Evolutionary conservation across 2,888 invertebrate genomes (phyloP).

Genomic region (Arctia plantaginis): DNA sequence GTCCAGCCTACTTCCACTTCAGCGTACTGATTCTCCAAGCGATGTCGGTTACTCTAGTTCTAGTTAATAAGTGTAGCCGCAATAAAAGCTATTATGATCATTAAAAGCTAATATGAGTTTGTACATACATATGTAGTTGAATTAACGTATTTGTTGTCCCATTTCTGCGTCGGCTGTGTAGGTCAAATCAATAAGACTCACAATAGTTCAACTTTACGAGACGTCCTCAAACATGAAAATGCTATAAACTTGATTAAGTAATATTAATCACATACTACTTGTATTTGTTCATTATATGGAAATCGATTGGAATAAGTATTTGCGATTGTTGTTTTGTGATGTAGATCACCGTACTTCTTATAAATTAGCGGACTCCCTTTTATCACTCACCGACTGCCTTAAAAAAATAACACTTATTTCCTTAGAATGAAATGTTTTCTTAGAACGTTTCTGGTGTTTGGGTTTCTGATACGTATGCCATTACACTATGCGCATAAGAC

Average conservation of each 20-base stretch:
- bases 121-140: not conserved
- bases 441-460: too few species aligned
- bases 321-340: not conserved
- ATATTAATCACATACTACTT: not conserved
- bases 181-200: constrained; percentile 17
- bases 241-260: constrained; percentile 8
- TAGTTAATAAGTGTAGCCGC: not conserved
- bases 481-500: too few species aligned
- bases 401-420: too few species aligned
- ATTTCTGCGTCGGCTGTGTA: constrained; percentile 24
- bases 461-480: too few species aligned
- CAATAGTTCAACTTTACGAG: constrained; percentile 22
- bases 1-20: too few species aligned
- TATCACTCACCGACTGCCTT: too few species aligned
- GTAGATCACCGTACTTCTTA: too few species aligned
- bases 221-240: constrained; percentile 6
- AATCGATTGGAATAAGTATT: not conserved
- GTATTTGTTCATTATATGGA: not conserved
- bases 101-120: not conserved
- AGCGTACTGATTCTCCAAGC: too few species aligned
- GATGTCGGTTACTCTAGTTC: too few species aligned
- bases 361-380: too few species aligned
- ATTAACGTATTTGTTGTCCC: constrained; percentile 39
- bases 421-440: too few species aligned
- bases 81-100: not conserved